Evolutionary conservation across 2,113 vertebrate genomes (phyloP).

Genomic region (Coregonus clupeaformis): DNA sequence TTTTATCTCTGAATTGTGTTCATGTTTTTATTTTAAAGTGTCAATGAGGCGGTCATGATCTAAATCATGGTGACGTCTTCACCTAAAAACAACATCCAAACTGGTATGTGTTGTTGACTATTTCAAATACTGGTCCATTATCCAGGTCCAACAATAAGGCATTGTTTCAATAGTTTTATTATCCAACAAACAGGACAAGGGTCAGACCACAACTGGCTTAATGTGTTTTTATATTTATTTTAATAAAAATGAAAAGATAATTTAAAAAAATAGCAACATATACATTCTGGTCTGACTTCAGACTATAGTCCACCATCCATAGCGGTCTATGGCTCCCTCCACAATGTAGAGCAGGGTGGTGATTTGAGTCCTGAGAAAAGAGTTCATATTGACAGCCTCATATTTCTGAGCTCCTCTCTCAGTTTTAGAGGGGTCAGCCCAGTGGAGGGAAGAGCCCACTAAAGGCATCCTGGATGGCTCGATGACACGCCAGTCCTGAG

Average conservation of each 20-base stretch:
- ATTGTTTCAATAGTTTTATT: not conserved
- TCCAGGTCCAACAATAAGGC: not conserved
- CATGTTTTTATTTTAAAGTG: constrained; percentile 20
- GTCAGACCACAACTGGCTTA: not conserved
- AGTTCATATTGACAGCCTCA: not conserved
- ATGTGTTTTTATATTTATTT: not conserved
- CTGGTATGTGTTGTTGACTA: not conserved
- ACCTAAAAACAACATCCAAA: too few species aligned
- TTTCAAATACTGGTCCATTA: not conserved
- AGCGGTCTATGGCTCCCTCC: not conserved
- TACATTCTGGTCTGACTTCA: constrained; percentile 5
- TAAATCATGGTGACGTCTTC: not conserved
- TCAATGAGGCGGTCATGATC: not conserved
- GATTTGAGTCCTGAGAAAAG: constrained; percentile 13
- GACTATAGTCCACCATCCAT: not conserved
- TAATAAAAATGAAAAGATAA: not conserved
- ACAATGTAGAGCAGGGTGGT: not conserved
- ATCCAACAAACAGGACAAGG: not conserved
- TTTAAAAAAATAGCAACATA: not conserved
- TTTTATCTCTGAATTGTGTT: not conserved
- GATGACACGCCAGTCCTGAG: constrained; percentile 90
- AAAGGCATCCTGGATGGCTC: constrained; percentile 95
- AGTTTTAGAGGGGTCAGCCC: constrained; percentile 33
- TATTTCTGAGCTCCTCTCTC: not conserved
- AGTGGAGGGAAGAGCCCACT: constrained; percentile 82